Conservation (phyloP, 2,888 invertebrate species). For the Erebia aethiops region DNA sequence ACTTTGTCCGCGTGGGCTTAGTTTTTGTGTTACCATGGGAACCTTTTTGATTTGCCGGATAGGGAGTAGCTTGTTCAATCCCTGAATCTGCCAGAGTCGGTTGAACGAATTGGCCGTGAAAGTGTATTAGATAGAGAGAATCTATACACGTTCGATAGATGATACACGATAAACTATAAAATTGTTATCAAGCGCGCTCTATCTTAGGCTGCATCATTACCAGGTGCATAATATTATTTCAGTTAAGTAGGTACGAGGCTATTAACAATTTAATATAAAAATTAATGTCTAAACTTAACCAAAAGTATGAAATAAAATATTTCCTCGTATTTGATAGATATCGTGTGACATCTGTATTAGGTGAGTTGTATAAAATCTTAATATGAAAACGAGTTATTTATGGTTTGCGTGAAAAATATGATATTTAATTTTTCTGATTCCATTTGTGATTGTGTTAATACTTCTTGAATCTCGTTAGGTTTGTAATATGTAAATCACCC, state of each 20-base stretch:
- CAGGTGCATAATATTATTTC: neutral
- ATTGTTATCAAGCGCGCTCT: neutral
- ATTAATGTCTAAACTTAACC: constrained; percentile 3
- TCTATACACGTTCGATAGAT: too few species aligned
- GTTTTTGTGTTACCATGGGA: too few species aligned
- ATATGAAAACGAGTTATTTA: constrained; percentile 39
- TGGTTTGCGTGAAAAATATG: constrained; percentile 46
- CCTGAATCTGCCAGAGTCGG: too few species aligned
- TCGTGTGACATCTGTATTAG: constrained; percentile 38
- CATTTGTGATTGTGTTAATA: constrained; percentile 36
- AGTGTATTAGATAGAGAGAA: too few species aligned
- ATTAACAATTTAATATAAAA: neutral
- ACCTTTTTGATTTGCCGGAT: too few species aligned
- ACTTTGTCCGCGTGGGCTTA: too few species aligned
- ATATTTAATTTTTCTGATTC: constrained; percentile 41
- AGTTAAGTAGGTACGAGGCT: neutral
- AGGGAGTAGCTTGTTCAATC: too few species aligned
- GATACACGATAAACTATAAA: too few species aligned
- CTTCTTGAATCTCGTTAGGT: constrained; percentile 48
- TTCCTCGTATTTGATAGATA: constrained; percentile 32
- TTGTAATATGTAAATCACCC: constrained; percentile 68
- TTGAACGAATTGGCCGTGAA: too few species aligned
- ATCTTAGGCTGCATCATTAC: neutral
- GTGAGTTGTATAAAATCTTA: constrained; percentile 35
- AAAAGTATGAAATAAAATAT: constrained; percentile 23